Conservation (phyloP, 2,113 vertebrate genomes). For the Nipponia nippon region DNA sequence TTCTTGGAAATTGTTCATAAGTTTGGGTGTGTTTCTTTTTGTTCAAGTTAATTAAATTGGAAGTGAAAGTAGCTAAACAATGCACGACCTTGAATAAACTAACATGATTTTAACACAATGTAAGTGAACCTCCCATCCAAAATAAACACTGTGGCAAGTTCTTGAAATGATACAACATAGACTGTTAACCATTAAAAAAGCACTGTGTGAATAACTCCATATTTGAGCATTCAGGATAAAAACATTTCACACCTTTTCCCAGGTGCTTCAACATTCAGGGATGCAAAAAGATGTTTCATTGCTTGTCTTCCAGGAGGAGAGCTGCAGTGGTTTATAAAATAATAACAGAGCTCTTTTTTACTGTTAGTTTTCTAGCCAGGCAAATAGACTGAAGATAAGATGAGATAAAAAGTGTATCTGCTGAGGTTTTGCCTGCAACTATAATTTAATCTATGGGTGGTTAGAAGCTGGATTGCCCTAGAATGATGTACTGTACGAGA, state of each 20-base stretch:
- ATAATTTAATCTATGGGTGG: neutral
- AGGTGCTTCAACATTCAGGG: neutral
- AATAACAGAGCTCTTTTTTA: neutral
- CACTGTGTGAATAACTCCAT: neutral
- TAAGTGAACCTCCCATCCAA: neutral
- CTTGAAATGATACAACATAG: neutral
- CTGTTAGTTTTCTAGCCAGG: neutral
- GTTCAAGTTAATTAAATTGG: conserved; percentile 17
- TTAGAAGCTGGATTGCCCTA: neutral
- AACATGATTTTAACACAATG: conserved; percentile 20
- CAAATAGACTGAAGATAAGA: neutral
- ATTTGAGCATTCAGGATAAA: neutral
- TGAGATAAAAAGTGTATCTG: neutral
- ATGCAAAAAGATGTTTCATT: neutral
- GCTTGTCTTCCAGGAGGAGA: neutral
- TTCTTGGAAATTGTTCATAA: conserved; percentile 18
- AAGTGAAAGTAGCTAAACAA: conserved; percentile 55
- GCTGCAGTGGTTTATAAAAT: neutral
- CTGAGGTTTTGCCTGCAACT: neutral
- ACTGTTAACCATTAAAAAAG: neutral
- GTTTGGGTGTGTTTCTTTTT: conserved; percentile 38
- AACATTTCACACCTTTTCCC: neutral
- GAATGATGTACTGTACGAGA: neutral
- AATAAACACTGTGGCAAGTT: conserved; percentile 12
- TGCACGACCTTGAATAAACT: conserved; percentile 41